A percentile compares a stretch with the other conserved stretches of the same genome.
phyloP scores from a whole-genome alignment of 2,888 invertebrate genomes.

The Cyrtodaria siliqua region DNA sequence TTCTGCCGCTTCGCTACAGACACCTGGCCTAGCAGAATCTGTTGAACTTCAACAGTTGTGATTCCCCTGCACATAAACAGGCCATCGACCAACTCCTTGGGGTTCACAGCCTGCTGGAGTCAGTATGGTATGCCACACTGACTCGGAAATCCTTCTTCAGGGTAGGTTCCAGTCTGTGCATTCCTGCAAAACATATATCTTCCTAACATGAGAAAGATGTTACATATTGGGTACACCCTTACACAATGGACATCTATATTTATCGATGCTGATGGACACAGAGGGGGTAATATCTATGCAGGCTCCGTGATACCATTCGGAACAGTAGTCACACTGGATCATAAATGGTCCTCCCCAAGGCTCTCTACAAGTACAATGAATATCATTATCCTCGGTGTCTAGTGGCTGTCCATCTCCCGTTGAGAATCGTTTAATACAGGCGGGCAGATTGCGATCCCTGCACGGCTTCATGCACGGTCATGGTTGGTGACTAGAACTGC shows the following conservation, averaged over 20 bases:
- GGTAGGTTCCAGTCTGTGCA: too few species aligned
- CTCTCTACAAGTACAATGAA: neutral
- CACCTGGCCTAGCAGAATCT: too few species aligned
- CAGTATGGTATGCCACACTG: too few species aligned
- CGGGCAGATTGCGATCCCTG: conserved; percentile 17
- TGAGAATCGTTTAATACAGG: conserved; percentile 11
- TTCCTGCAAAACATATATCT: too few species aligned
- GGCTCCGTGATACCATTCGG: conserved; percentile 12
- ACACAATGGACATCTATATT: neutral
- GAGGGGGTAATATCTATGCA: neutral
- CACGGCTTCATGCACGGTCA: conserved; percentile 41
- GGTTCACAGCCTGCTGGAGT: too few species aligned
- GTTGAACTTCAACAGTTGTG: too few species aligned
- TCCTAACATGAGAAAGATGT: too few species aligned
- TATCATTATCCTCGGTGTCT: neutral
- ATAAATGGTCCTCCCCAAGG: neutral
- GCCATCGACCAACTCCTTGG: too few species aligned
- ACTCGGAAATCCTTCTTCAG: too few species aligned
- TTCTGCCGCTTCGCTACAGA: too few species aligned
- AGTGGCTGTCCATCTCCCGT: neutral
- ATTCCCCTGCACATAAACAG: too few species aligned
- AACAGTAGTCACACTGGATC: conserved; percentile 15
- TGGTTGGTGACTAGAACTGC: conserved; percentile 29
- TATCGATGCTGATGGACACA: neutral
- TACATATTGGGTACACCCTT: neutral